Conservation (phyloP, 1,140 invertebrate genomes). For the Drosophila asahinai region DNA sequence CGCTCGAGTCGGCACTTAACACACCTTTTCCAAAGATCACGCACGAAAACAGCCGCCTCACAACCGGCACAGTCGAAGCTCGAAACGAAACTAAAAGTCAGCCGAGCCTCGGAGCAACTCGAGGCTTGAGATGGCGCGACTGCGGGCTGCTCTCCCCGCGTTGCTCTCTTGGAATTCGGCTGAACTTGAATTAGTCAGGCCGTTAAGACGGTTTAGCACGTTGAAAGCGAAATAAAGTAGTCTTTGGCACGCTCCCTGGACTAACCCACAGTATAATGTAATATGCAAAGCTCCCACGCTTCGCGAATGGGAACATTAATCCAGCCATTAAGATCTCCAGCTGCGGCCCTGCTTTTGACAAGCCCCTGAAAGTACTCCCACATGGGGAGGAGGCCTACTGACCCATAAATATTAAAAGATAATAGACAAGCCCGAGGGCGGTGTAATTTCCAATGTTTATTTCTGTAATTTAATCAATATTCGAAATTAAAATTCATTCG, state of each 20-base stretch:
- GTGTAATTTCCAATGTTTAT: constrained; percentile 14
- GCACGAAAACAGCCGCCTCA: constrained; percentile 14
- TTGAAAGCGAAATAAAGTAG: constrained; percentile 28
- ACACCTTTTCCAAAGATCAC: constrained; percentile 42
- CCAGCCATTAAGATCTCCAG: constrained; percentile 38
- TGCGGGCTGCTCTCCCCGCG: constrained; percentile 20
- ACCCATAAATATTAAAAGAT: constrained; percentile 44
- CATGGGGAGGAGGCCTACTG: constrained; percentile 20
- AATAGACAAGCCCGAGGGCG: constrained; percentile 12
- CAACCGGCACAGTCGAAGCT: constrained; percentile 61
- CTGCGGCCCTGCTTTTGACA: constrained; percentile 52
- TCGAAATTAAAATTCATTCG: neutral
- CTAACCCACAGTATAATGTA: constrained; percentile 37
- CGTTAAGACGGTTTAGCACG: constrained; percentile 36
- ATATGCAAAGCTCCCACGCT: constrained; percentile 49
- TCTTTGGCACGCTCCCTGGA: constrained; percentile 45
- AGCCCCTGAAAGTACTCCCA: constrained; percentile 72
- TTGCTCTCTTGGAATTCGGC: constrained; percentile 49
- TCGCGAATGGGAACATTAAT: constrained; percentile 25
- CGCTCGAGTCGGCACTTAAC: constrained; percentile 28
- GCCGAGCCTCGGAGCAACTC: constrained; percentile 14
- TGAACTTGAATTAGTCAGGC: constrained; percentile 80
- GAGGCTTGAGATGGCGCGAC: constrained; percentile 28
- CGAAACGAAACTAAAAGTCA: constrained; percentile 82
- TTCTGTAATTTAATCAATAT: constrained; percentile 21